These are phyloP conservation scores for Polyploca ridens DNA, from an alignment of 2,888 invertebrate species.

Conservation along the genomic window DNA sequence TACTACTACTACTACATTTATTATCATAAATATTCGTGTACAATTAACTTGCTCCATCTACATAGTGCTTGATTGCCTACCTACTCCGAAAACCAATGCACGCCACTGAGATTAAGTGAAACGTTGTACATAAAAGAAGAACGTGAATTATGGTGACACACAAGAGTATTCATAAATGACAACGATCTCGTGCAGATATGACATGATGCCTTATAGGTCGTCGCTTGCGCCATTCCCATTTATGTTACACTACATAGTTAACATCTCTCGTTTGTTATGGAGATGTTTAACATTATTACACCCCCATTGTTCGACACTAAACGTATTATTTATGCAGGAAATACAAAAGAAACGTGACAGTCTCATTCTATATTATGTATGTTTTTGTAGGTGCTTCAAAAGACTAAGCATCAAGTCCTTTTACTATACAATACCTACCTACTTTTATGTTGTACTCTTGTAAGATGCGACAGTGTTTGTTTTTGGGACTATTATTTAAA, in stretches of 20 bases:
- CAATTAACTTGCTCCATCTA: no score
- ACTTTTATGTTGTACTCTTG: no score
- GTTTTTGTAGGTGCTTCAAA: slow-evolving; percentile 21
- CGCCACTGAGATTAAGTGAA: no score
- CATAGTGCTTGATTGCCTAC: no score
- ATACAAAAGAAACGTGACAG: slow-evolving; percentile 42
- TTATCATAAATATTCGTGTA: no score
- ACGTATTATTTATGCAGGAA: slow-evolving; percentile 50
- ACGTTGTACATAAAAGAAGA: not conserved
- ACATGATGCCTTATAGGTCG: slow-evolving; percentile 22
- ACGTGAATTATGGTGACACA: slow-evolving; percentile 6
- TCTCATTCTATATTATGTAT: slow-evolving; percentile 32
- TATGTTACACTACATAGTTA: slow-evolving; percentile 40
- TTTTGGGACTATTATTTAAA: no score
- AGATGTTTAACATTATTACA: slow-evolving; percentile 52
- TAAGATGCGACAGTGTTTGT: no score
- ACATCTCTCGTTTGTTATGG: slow-evolving; percentile 62
- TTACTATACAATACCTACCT: no score
- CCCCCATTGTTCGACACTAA: slow-evolving; percentile 51
- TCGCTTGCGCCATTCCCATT: slow-evolving; percentile 38
- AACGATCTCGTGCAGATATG: slow-evolving; percentile 19
- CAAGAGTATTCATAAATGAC: slow-evolving; percentile 10
- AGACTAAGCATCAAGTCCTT: no score
- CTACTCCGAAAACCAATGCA: no score
- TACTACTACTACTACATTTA: no score